These are phyloP conservation scores for Melipona bicolor DNA, from an alignment of 2,888 invertebrate species.

Conservation along the genomic window DNA sequence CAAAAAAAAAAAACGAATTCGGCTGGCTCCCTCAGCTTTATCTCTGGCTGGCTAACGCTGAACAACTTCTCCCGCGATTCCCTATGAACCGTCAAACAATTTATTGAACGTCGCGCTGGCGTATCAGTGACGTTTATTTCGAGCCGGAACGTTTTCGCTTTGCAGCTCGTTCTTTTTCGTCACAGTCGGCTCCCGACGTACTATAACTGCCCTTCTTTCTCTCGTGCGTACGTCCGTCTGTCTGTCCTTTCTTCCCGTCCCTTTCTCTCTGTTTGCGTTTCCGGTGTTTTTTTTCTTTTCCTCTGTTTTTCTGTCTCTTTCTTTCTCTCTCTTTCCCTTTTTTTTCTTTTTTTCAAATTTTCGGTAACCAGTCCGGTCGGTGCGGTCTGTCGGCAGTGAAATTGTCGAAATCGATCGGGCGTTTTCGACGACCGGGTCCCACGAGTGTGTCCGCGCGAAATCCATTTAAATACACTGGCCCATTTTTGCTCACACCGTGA, in stretches of 20 bases:
- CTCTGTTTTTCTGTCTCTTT: background rate
- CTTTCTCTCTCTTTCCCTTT: background rate
- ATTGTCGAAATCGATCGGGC: slow-evolving; percentile 81
- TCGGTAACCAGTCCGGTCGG: slow-evolving; percentile 62
- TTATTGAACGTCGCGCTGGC: slow-evolving; percentile 64
- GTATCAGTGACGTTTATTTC: slow-evolving; percentile 68
- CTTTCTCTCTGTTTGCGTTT: background rate
- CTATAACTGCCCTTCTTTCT: slow-evolving; percentile 31
- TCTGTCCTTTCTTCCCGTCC: background rate
- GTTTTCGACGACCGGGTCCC: slow-evolving; percentile 74
- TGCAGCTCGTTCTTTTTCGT: slow-evolving; percentile 60
- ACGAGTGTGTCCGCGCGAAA: slow-evolving; percentile 78
- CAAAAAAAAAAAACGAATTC: background rate
- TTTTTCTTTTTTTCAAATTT: slow-evolving; percentile 59
- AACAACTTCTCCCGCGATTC: slow-evolving; percentile 62
- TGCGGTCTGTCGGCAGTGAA: slow-evolving; percentile 71
- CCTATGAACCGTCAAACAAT: slow-evolving; percentile 68
- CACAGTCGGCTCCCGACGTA: slow-evolving; percentile 25
- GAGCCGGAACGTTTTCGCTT: slow-evolving; percentile 51
- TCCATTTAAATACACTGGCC: slow-evolving; percentile 81
- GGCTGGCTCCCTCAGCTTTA: slow-evolving; percentile 34
- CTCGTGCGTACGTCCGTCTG: background rate
- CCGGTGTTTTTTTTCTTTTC: background rate
- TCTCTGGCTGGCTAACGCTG: slow-evolving; percentile 48
- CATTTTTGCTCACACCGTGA: slow-evolving; percentile 59